These are phyloP conservation scores for Chaetodon auriga DNA, from an alignment of 2,113 vertebrate genomes.

Conservation along the genomic window DNA sequence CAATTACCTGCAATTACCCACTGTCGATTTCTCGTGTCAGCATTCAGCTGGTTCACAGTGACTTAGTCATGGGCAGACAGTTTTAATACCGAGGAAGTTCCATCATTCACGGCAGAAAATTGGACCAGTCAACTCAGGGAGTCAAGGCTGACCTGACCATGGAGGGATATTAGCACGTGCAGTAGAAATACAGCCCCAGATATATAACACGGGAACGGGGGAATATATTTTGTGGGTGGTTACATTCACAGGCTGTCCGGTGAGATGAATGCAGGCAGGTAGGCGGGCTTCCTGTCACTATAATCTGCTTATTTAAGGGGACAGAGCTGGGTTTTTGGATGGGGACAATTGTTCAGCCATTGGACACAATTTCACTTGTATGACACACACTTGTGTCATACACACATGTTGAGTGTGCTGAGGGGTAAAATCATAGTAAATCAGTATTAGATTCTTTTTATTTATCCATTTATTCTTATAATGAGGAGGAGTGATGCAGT, in stretches of 20 bases:
- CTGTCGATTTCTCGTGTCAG: conserved; percentile 34
- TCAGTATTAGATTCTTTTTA: background rate
- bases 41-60: conserved; percentile 5
- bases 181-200: background rate
- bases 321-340: background rate
- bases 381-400: background rate
- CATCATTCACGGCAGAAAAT: conserved; percentile 38
- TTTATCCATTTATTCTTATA: background rate
- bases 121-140: conserved; percentile 21
- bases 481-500: background rate
- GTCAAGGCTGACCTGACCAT: background rate
- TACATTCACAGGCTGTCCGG: background rate
- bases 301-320: background rate
- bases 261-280: background rate
- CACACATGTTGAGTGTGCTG: background rate
- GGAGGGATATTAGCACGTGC: background rate
- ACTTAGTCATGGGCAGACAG: conserved; percentile 48
- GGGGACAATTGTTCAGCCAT: background rate
- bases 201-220: background rate
- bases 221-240: background rate
- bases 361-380: background rate
- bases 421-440: background rate
- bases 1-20: conserved; percentile 42
- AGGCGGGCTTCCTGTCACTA: background rate
- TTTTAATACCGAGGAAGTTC: conserved; percentile 45